Conservation (phyloP, 2,888 invertebrate genomes). For the Apotomis turbidana region DNA sequence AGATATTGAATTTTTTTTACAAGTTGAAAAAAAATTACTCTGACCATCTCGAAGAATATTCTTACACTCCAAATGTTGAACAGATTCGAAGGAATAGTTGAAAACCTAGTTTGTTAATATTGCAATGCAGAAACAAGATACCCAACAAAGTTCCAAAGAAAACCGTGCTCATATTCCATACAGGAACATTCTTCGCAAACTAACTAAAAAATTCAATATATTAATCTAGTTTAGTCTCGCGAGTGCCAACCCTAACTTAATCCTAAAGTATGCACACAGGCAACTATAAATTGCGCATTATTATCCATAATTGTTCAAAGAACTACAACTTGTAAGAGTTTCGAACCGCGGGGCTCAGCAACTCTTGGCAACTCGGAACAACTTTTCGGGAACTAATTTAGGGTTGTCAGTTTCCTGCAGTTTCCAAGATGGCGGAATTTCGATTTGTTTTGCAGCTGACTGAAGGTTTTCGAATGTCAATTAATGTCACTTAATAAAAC, state of each 20-base stretch:
- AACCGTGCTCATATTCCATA: too few species aligned
- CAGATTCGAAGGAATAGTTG: too few species aligned
- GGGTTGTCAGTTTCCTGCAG: background rate
- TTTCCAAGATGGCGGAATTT: background rate
- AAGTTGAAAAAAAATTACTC: too few species aligned
- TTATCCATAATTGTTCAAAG: constrained; percentile 31
- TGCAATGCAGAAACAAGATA: too few species aligned
- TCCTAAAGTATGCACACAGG: constrained; percentile 7
- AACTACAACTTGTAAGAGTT: constrained; percentile 18
- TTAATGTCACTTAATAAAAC: too few species aligned
- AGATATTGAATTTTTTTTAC: too few species aligned
- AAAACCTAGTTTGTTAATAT: too few species aligned
- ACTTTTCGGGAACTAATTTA: constrained; percentile 16
- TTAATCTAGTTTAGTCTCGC: background rate
- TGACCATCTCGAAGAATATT: too few species aligned
- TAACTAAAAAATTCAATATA: background rate
- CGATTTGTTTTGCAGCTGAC: background rate
- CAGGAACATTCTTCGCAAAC: background rate
- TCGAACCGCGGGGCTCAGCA: constrained; percentile 4
- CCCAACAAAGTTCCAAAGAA: too few species aligned
- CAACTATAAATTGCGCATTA: constrained; percentile 26
- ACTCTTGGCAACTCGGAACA: constrained; percentile 16
- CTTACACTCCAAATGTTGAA: too few species aligned
- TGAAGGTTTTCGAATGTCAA: too few species aligned
- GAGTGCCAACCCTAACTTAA: constrained; percentile 11